phyloP scores from a whole-genome alignment of 2,888 invertebrate genomes.

The Minunthozetes semirufus region DNA sequence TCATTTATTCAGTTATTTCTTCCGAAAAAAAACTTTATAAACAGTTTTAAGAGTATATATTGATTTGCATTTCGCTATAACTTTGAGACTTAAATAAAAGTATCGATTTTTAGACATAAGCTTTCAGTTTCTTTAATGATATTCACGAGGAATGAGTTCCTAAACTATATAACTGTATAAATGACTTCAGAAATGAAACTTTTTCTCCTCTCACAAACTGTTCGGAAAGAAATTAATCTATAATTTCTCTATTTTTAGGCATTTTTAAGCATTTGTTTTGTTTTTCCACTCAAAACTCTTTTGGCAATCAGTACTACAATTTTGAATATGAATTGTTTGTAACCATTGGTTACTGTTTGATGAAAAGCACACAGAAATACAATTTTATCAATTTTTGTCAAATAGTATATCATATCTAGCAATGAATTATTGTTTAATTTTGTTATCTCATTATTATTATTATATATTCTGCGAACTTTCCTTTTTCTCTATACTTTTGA shows the following conservation, averaged over 20 bases:
- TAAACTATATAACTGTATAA: not conserved
- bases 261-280: not conserved
- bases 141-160: not conserved
- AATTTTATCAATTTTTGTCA: not conserved
- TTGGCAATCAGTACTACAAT: not conserved
- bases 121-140: constrained; percentile 19
- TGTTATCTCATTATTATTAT: not conserved
- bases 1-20: not conserved
- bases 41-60: not conserved
- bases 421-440: not conserved
- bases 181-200: not conserved
- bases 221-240: not conserved
- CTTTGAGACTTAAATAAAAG: not conserved
- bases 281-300: not conserved
- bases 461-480: not conserved
- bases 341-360: not conserved
- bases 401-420: no score
- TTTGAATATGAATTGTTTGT: not conserved
- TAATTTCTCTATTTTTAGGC: not conserved
- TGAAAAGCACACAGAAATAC: not conserved
- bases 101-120: constrained; percentile 6
- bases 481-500: not conserved
- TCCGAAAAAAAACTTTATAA: not conserved
- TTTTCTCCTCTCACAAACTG: not conserved
- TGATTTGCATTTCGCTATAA: constrained; percentile 1